Base-by-base conservation (phyloP, 1,140 invertebrate genomes). In the Drosophila rufa region DNA sequence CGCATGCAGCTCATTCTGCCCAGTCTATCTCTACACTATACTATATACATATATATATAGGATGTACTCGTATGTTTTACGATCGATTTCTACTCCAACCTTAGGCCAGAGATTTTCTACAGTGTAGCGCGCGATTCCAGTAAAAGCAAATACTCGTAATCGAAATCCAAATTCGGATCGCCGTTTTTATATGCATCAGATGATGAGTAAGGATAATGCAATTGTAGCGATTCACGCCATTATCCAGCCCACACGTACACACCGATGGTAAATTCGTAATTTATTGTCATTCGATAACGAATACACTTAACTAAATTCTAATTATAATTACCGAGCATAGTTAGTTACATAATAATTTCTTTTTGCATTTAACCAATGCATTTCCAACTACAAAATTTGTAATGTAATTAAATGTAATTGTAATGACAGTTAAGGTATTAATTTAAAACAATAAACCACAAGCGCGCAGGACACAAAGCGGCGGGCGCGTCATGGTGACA, bases 341-440 rank as follows among this genome's bases (percentile, higher is more conserved):
- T 80, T 89, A 87, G 84, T 84, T 80, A 78, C 59, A 75, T 58
- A 57, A 79, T 61, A 80, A 82, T 87, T 89, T 89, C 59, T 61
- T 87, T 76, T 84, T 90, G 85, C 85, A 90, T 90, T 90, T 90
- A 89, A 79, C 47, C 33, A 89, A 90, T 85, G 85, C 85, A 90
- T 90, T 90, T 90, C 81, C 81, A 90, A 77, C 70, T 84, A 79
- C 76, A 81, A 75, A 42, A 53, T 61, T 64, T 81, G 77, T 81
- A 90, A 76, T 90, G 79, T 90, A 85, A 87, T 82, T 76, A 80
- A 87, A 70, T 81, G 66, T 87, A 86, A 89, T 89, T 87, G 80
- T 81, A 79, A 67, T 25, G 60, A 61, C 64, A 58, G 55, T 51
- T 84, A 83, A 89, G 68, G 53, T 56, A 76, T 67, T 82, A 53